A percentile compares a stretch with the other conserved stretches of the same genome.
phyloP scores from a whole-genome alignment of 2,888 invertebrate species.

The Thera obeliscata region DNA sequence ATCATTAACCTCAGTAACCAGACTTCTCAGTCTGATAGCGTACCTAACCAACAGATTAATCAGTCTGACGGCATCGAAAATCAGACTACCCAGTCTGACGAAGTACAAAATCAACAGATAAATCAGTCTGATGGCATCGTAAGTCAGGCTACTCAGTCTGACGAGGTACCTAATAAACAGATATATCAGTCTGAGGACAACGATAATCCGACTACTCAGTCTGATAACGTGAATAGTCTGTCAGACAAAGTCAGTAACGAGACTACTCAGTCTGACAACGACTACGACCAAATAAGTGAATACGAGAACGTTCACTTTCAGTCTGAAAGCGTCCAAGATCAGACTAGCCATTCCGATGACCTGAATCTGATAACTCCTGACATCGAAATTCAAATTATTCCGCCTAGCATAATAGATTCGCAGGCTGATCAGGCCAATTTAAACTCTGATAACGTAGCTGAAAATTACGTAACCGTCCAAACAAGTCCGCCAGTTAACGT shows the following conservation, averaged over 20 bases:
- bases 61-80: not conserved
- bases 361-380: slow-evolving; percentile 2
- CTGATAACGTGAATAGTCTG: not conserved
- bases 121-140: not conserved
- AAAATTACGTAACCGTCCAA: not conserved
- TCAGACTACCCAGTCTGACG: slow-evolving; percentile 3
- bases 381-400: slow-evolving; percentile 3
- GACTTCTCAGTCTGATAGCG: not conserved
- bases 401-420: slow-evolving; percentile 4
- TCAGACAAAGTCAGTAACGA: not conserved
- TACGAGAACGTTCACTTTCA: not conserved
- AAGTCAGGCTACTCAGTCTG: slow-evolving; percentile 1
- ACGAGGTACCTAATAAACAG: not conserved
- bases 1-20: too few relatives aligned
- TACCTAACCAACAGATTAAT: not conserved
- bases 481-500: not conserved
- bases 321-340: slow-evolving; percentile 1
- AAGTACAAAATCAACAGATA: not conserved
- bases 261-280: not conserved
- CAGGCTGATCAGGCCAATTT: not conserved
- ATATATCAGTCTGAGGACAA: not conserved
- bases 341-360: not conserved
- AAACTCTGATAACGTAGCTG: not conserved
- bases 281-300: not conserved
- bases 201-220: not conserved